Evolutionary conservation across 2,113 vertebrate genomes (phyloP).

Genomic region (Ailuropoda melanoleuca): DNA sequence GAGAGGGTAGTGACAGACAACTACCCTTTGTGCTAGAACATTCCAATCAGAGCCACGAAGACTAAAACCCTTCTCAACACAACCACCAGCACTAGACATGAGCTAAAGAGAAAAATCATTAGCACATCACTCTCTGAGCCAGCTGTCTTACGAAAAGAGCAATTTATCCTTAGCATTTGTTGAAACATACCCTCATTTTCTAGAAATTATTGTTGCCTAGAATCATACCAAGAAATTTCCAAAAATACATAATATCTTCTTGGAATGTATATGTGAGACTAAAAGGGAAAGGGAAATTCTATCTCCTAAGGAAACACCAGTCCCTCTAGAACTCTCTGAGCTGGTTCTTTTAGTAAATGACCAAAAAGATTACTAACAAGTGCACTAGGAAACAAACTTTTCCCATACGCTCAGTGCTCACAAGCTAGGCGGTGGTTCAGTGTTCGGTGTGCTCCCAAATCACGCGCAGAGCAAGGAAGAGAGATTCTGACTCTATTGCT

Average conservation of each 20-base stretch:
- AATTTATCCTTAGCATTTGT: not conserved
- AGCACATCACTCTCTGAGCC: not conserved
- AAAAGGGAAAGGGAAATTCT: not conserved
- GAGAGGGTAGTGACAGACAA: not conserved
- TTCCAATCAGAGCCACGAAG: not conserved
- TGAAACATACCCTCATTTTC: not conserved
- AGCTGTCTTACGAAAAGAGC: not conserved
- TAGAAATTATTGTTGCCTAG: not conserved
- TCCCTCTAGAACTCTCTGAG: not conserved
- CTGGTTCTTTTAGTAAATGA: not conserved
- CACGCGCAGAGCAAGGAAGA: too few species aligned
- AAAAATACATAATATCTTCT: not conserved
- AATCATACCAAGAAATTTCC: not conserved
- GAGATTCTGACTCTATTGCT: not conserved
- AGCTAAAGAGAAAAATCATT: not conserved
- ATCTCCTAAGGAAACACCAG: not conserved
- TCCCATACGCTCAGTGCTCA: not conserved
- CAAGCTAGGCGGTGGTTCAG: too few species aligned
- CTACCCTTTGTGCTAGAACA: not conserved
- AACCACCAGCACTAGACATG: not conserved
- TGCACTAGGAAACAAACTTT: not conserved
- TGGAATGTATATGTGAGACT: not conserved
- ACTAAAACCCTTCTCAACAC: not conserved
- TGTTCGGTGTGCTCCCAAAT: not conserved
- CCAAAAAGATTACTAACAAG: not conserved